These are phyloP conservation scores for Lagodon rhomboides DNA, from an alignment of 2,797 vertebrate genomes.

Conservation along the genomic window DNA sequence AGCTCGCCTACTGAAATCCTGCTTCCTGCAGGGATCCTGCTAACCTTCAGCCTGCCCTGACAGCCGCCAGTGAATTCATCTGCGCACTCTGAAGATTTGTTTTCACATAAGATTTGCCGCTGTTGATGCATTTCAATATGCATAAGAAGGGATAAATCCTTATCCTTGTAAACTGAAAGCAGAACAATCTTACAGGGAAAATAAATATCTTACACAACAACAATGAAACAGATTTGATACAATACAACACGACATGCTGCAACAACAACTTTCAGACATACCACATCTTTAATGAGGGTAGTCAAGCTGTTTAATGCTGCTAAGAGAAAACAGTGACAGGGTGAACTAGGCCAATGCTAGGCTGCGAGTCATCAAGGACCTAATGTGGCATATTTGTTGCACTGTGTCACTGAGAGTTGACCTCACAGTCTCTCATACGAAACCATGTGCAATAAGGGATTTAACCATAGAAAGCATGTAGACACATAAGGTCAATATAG, in stretches of 20 bases:
- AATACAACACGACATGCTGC: neutral
- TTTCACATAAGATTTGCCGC: conserved; percentile 24
- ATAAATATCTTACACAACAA: neutral
- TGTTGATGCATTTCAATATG: conserved; percentile 24
- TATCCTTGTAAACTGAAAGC: conserved; percentile 16
- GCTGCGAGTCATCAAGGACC: conserved; percentile 22
- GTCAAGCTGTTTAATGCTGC: conserved; percentile 21
- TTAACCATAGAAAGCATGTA: conserved; percentile 37
- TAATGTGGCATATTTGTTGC: conserved; percentile 48
- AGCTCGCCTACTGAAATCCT: conserved; percentile 39
- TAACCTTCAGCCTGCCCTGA: conserved; percentile 51
- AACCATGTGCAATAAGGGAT: conserved; percentile 31
- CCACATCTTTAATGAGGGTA: conserved; percentile 8
- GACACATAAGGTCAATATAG: conserved; percentile 56
- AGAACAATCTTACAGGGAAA: neutral
- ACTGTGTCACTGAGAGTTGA: conserved; percentile 52
- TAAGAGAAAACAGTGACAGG: conserved; percentile 24
- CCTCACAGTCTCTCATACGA: conserved; percentile 36
- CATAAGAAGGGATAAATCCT: neutral
- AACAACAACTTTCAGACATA: conserved; percentile 3
- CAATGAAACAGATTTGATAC: neutral
- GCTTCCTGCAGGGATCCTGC: neutral
- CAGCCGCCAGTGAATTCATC: conserved; percentile 27
- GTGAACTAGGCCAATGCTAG: conserved; percentile 32
- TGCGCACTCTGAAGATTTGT: neutral